Conservation (phyloP, 2,113 vertebrate genomes). For the Phalacrocorax carbo region DNA sequence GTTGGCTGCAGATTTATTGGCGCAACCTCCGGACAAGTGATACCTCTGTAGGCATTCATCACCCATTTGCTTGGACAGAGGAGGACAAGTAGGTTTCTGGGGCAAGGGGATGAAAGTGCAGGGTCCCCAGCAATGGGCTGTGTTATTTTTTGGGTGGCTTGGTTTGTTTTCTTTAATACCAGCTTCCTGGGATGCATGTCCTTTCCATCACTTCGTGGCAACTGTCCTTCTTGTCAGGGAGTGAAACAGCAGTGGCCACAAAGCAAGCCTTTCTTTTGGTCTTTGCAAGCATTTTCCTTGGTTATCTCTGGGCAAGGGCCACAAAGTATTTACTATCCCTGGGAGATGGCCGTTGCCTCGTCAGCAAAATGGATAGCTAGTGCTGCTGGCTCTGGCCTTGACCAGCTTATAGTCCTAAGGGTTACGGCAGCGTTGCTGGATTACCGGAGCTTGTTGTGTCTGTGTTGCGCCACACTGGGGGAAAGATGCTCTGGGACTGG, state of each 20-base stretch:
- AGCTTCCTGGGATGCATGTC: accelerated
- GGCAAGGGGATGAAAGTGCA: neutral
- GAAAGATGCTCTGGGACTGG: neutral
- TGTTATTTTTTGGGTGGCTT: neutral
- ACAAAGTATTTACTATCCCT: neutral
- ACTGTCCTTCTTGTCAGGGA: neutral
- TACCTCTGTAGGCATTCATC: neutral
- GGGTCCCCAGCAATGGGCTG: accelerated
- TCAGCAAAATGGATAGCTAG: neutral
- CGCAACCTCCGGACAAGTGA: accelerated
- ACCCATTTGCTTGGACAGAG: accelerated
- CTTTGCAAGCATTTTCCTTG: neutral
- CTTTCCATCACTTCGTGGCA: neutral
- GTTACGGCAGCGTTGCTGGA: accelerated
- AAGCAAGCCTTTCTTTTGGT: neutral
- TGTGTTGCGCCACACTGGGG: accelerated
- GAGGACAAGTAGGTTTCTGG: neutral
- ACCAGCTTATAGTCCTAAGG: neutral
- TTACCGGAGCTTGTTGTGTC: accelerated
- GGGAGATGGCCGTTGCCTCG: neutral
- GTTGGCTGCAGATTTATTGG: neutral
- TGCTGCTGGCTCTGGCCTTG: neutral
- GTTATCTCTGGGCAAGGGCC: neutral
- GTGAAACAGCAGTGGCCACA: neutral
- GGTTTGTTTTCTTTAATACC: neutral